Percentiles rank a stretch among this genome's conserved stretches.
These are phyloP conservation scores for Sciurus vulgaris DNA, from an alignment of 2,797 vertebrate genomes.

Conservation along the genomic window DNA sequence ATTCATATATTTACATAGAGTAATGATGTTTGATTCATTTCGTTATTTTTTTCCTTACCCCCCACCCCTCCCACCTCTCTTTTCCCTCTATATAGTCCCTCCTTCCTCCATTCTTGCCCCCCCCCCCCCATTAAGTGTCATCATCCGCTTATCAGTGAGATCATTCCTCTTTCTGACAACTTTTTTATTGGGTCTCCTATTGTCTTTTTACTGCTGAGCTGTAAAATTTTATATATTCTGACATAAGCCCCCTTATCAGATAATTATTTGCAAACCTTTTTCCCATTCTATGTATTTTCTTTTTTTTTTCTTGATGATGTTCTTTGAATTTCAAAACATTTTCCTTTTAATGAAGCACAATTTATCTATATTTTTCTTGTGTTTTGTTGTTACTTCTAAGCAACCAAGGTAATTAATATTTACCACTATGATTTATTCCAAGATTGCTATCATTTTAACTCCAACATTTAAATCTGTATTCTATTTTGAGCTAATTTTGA, in stretches of 20 bases:
- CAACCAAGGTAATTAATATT: background rate
- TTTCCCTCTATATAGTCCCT: no score
- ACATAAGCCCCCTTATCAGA: background rate
- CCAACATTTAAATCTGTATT: background rate
- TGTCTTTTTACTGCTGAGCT: background rate
- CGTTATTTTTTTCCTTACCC: no score
- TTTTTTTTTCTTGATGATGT: background rate
- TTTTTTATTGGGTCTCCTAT: background rate
- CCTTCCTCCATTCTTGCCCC: no score
- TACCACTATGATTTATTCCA: background rate
- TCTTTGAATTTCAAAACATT: background rate
- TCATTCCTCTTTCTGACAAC: background rate
- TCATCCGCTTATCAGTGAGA: no score
- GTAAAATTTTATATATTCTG: background rate
- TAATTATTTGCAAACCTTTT: background rate
- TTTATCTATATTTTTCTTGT: background rate
- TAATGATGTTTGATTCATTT: no score
- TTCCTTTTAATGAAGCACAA: background rate
- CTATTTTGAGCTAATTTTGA: no score
- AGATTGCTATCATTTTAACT: background rate
- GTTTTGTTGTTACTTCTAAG: background rate
- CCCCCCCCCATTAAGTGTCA: no score
- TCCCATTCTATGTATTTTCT: background rate
- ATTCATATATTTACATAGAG: no score
- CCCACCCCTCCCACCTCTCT: no score